Percentiles rank a stretch among this genome's conserved stretches.
Evolutionary conservation across 2,888 invertebrate species (phyloP).

Genomic region (Cerceris ruficornis): DNA sequence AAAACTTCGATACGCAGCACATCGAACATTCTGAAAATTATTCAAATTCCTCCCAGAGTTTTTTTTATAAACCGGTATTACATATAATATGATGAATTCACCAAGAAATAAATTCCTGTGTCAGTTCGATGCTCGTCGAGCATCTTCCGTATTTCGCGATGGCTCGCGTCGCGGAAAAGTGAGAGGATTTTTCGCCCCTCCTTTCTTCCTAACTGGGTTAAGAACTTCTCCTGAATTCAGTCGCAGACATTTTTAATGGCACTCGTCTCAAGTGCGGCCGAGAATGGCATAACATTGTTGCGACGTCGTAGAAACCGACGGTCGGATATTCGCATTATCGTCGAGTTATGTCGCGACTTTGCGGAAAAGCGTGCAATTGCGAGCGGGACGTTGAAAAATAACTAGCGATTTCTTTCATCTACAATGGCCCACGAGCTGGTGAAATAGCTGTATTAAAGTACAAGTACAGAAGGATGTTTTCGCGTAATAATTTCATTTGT

Average conservation of each 20-base stretch:
- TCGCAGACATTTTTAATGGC: constrained; percentile 71
- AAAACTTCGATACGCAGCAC: too few relatives aligned
- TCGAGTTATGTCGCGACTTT: constrained; percentile 19
- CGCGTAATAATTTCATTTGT: too few relatives aligned
- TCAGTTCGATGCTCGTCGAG: too few relatives aligned
- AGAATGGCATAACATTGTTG: constrained; percentile 46
- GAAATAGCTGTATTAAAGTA: too few relatives aligned
- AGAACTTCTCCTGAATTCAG: constrained; percentile 63
- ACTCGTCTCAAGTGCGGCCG: constrained; percentile 34
- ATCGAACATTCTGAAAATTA: too few relatives aligned
- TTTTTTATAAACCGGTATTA: too few relatives aligned
- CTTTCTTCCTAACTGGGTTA: constrained; percentile 61
- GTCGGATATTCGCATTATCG: constrained; percentile 26
- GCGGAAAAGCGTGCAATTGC: constrained; percentile 1
- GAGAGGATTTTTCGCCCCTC: constrained; percentile 2
- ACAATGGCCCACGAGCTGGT: too few relatives aligned
- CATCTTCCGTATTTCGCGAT: background rate
- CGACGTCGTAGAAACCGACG: constrained; percentile 36
- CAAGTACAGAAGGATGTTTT: too few relatives aligned
- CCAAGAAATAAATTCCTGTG: too few relatives aligned
- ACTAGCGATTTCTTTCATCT: too few relatives aligned
- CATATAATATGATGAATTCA: too few relatives aligned
- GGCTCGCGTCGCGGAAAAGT: constrained; percentile 16
- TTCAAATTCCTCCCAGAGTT: too few relatives aligned
- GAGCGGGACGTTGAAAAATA: background rate